Evolutionary conservation across 2,888 invertebrate species (phyloP).

Genomic region (Lasioglossum morio): DNA sequence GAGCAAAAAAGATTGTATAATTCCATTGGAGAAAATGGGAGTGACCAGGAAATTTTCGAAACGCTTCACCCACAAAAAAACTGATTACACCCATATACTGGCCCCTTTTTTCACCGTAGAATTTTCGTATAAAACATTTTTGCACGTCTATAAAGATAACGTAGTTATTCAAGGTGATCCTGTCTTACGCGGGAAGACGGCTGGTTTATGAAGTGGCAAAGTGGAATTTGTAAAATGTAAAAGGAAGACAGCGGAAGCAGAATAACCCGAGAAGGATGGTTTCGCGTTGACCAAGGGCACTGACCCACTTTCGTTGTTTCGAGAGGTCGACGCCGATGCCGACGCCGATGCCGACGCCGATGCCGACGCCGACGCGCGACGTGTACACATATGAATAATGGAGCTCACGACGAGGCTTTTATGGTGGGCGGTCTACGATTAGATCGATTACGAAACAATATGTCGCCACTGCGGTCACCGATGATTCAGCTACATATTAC

Average conservation of each 20-base stretch:
- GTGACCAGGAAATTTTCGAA: neutral
- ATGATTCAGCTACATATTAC: neutral
- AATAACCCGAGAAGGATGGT: neutral
- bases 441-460: neutral
- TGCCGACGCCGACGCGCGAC: neutral
- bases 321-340: neutral
- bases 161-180: neutral
- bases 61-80: neutral
- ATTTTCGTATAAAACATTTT: neutral
- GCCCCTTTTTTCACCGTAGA: no score
- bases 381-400: constrained; percentile 17
- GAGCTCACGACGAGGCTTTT: neutral
- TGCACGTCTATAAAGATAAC: no score
- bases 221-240: neutral
- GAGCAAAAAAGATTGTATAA: neutral
- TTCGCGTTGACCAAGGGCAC: neutral
- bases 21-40: neutral
- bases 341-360: no score
- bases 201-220: neutral
- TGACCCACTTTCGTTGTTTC: constrained; percentile 9
- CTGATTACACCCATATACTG: neutral
- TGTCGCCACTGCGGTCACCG: neutral
- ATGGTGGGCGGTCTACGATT: neutral
- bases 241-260: neutral
- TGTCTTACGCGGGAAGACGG: neutral